Base-by-base conservation (phyloP, 2,888 invertebrate species). In the Euplagia quadripunctaria region DNA sequence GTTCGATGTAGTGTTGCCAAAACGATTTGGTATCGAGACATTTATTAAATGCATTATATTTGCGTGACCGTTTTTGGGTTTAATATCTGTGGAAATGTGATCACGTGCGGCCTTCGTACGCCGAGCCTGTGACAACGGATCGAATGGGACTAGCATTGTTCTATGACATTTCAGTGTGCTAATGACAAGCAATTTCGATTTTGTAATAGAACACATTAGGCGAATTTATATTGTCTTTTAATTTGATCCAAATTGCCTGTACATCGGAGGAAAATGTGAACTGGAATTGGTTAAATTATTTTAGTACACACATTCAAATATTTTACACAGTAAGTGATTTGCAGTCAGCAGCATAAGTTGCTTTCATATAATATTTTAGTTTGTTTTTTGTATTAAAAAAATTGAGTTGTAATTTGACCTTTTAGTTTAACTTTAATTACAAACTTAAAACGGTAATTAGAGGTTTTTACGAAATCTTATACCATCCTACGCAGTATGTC, bases 151-250 rank as follows among this genome's bases (percentile, higher is more conserved):
- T 87, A 87, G 92, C 92, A 95, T 95, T 96, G 96, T 95, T 95
- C 95, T 94, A 92, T 95, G 96, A 95, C 95, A 96, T 95, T 96
- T 95, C 89, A 94, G 94, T 90, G 92, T 88, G 91, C 94, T 94
- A 95, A 95, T 95, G 92, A 95, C 94, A 92, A 94, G 92, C 94
- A 95, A 96, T 95, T 95, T 94, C 76, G 91, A 88, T 95, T 94
- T 94, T 92, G 94, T 92, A 95, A 96, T 85, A 88, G 87, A 87
- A 91, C 92, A 92, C 89, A 94, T 93, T 91, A 89, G 64, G 76
- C 74, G 89, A 88, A 91, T 91, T 90, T 90, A 91, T 91, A 90
- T 92, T 91, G 92, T 88, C 88, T 92, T 91, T 93, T 92, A 91
- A 94, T 93, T 90, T 86, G 87, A 83, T 84, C 84, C 77, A 86